Percentiles rank a stretch among this genome's conserved stretches.
phyloP scores from a whole-genome alignment of 2,888 invertebrate species.

The Dexiosoma caninum region DNA sequence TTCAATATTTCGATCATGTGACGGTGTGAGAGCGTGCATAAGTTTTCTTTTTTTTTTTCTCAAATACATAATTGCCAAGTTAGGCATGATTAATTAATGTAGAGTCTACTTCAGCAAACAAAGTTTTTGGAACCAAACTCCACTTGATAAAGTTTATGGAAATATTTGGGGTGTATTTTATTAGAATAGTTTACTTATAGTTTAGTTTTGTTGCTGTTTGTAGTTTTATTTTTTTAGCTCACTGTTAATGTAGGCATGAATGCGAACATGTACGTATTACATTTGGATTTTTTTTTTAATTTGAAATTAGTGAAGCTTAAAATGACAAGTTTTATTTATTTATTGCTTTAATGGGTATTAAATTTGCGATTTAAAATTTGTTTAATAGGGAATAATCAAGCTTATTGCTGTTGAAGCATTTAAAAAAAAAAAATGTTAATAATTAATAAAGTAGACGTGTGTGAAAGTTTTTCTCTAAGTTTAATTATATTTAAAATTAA shows the following conservation, averaged over 20 bases:
- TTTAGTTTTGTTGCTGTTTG: constrained; percentile 17
- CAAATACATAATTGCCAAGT: constrained; percentile 61
- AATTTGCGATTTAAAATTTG: not conserved
- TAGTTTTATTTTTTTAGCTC: constrained; percentile 23
- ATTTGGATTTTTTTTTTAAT: constrained; percentile 4
- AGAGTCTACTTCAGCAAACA: constrained; percentile 59
- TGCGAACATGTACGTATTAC: not conserved
- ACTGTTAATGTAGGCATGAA: constrained; percentile 7
- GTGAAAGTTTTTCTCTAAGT: not conserved
- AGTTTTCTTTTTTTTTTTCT: constrained; percentile 20
- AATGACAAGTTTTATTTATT: constrained; percentile 43
- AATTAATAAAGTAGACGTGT: not conserved
- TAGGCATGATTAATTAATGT: constrained; percentile 64
- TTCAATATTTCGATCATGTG: constrained; percentile 14
- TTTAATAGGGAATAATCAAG: constrained; percentile 5
- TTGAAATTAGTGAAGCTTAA: constrained; percentile 53
- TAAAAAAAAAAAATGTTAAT: too few species aligned
- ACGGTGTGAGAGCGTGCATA: not conserved
- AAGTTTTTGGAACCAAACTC: constrained; percentile 61
- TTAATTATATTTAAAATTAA: not conserved
- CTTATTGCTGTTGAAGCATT: not conserved
- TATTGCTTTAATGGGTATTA: constrained; percentile 1
- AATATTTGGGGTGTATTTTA: constrained; percentile 51
- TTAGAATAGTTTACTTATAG: constrained; percentile 50
- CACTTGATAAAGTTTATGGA: constrained; percentile 60